Base-by-base conservation (phyloP, 1,140 invertebrate genomes). In the Cherax quadricarinatus region DNA sequence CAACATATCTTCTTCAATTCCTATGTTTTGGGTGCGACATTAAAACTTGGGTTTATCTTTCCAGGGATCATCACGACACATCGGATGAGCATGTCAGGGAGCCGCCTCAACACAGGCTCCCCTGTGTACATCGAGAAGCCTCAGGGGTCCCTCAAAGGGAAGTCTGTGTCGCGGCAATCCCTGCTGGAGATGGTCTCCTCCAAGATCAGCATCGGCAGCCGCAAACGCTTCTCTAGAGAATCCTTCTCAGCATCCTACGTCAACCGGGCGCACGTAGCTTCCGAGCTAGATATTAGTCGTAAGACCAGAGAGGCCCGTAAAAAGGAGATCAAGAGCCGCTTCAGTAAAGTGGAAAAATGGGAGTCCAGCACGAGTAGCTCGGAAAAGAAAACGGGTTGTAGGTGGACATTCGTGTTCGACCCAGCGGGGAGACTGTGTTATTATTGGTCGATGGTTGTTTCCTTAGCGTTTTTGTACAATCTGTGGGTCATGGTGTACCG, bases 401-500 rank as follows among this genome's bases (percentile, higher is more conserved):
- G 97, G 94, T 98, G 98, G 97, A 98, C 98, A 57, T 98, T 99
- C 95, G 98, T 98, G 78, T 98, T 98, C 95, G 98, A 98, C 84
- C 94, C 94, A 49, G 95, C 95, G 86, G 98, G 98, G 93, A 96
- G 98, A 60, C 96, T 98, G 49, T 98, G 98, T 95, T 99, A 99
- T 95, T 98, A 99, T 95, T 99, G 98, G 98, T 98, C 98, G 93
- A 98, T 99, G 97, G 98, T 99, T 70, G 99, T 99, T 66, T 99
- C 98, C 87, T 96, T 99, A 94, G 99, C 99, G 94, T 99, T 99
- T 96, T 97, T 99, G 91, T 99, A 99, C 96, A 99, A 99, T 96
- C 99, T 99, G 95, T 99, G 98, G 99, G 98, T 99, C 94, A 98
- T 99, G 95, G 98, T 99, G 94, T 99, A 99, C 96, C 97, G 99